Evolutionary conservation across 2,113 vertebrate genomes (phyloP).

Genomic region (Rafetus swinhoei): DNA sequence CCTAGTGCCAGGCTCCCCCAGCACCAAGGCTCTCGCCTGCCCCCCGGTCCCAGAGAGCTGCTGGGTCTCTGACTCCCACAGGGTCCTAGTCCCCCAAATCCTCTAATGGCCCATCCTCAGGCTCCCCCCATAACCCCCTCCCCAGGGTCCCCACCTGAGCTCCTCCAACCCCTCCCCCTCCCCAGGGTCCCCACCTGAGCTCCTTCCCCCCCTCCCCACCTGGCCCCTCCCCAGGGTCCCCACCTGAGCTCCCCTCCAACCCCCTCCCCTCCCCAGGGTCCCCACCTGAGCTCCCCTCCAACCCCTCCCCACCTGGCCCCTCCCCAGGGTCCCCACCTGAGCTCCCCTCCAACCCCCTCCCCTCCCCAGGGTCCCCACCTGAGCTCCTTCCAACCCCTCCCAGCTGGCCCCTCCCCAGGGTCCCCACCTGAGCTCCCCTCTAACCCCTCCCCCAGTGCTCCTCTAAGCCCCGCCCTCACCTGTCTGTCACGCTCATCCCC

Average conservation of each 20-base stretch:
- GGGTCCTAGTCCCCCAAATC: background rate
- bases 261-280: background rate
- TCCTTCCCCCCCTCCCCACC: no score
- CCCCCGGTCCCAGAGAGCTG: no score
- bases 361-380: accelerated
- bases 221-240: background rate
- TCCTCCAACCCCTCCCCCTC: accelerated
- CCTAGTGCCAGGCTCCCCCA: background rate
- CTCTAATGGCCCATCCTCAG: background rate
- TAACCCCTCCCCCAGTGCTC: background rate
- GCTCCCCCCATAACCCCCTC: background rate
- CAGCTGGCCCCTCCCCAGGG: no score
- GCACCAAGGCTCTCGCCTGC: background rate
- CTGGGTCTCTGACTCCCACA: background rate
- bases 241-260: no score
- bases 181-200: background rate
- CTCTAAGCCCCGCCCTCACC: background rate
- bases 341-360: accelerated
- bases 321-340: background rate
- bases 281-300: background rate
- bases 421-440: background rate
- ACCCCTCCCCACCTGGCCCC: no score
- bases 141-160: no score
- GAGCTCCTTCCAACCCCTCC: background rate
- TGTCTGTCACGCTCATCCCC: no score